Percentiles rank a stretch among this genome's conserved stretches.
phyloP scores from a whole-genome alignment of 2,888 invertebrate genomes.

The Campoletis raptor region DNA sequence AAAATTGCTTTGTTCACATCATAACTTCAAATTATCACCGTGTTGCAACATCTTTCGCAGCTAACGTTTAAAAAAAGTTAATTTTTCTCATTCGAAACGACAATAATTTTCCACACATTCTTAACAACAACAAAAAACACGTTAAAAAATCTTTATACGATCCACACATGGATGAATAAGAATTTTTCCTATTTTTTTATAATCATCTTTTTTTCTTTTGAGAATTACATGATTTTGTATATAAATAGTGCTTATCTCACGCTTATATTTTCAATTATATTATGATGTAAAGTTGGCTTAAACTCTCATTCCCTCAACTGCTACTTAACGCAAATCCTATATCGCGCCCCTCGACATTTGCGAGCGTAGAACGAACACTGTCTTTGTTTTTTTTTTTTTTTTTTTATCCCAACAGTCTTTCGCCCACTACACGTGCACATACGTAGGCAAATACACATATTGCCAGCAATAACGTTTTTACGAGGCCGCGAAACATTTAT shows the following conservation, averaged over 20 bases:
- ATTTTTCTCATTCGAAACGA: conserved; percentile 10
- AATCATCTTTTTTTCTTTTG: conserved; percentile 8
- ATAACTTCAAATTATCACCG: no score
- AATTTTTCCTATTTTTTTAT: conserved; percentile 1
- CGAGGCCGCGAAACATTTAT: conserved; percentile 82
- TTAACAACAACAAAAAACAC: no score
- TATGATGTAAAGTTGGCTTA: conserved; percentile 48
- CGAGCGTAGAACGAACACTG: conserved; percentile 60
- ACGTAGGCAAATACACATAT: conserved; percentile 66
- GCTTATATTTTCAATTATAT: conserved; percentile 46
- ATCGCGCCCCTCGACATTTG: conserved; percentile 69
- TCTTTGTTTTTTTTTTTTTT: conserved; percentile 71
- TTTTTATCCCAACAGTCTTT: conserved; percentile 69
- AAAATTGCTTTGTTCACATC: background rate
- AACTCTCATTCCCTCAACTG: conserved; percentile 37
- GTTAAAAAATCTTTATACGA: background rate
- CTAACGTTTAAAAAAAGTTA: background rate
- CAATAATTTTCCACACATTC: background rate
- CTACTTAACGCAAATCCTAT: conserved; percentile 57
- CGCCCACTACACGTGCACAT: conserved; percentile 32
- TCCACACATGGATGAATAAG: background rate
- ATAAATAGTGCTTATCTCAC: conserved; percentile 43
- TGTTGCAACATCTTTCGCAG: background rate
- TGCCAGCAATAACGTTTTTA: conserved; percentile 80
- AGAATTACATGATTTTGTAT: conserved; percentile 12